Evolutionary conservation across 2,797 vertebrate species (phyloP), one percentile per base, ranked within the genome.

Genomic region (Enteromius mattozi): DNA sequence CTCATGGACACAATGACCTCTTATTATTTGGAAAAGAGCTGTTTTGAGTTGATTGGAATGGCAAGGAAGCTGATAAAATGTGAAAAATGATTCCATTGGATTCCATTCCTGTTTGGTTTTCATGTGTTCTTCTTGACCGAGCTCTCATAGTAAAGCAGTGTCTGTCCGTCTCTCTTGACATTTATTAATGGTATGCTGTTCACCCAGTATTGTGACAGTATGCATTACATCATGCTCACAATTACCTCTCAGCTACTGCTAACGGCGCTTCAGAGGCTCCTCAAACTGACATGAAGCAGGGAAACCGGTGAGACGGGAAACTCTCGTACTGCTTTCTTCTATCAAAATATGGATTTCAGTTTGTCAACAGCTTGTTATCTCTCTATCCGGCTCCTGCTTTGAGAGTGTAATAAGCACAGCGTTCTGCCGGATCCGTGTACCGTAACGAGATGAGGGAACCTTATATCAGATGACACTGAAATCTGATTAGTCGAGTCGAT

Each of bases 261-360:
- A 56, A 68, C 5, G 3, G 65, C 33, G 4, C 35, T 40, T 83
- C 81, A 83, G 86, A 84, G 77, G 33, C 40, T 51, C 40, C 54
- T 13, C 68, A 42, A 49, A n/a, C 19, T 69, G 77, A 70, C 24
- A 47, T 16, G 24, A 69, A 82, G 66, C 24, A n/a, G 37, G 30
- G n/a, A 35, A 78, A 86, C 85, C 40, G 16, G 78, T 70, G 24
- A 51, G 77, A 85, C 80, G 63, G 80, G 83, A 87, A 82, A 79
- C 35, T 70, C 54, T 63, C 16, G 72, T 54, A 65, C 17, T 17
- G 24, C 51, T 82, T 81, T 81, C 12, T 27, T 71, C 66, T 56
- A n/a, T 45, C 40, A 45, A 35, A 86, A 66, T 77, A 86, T 56
- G 45, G 77, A 83, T 86, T 72, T 45, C 19, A 59, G 69, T 79